phyloP scores from a whole-genome alignment of 2,113 vertebrate species.

The Protomyctophum bolini region DNA sequence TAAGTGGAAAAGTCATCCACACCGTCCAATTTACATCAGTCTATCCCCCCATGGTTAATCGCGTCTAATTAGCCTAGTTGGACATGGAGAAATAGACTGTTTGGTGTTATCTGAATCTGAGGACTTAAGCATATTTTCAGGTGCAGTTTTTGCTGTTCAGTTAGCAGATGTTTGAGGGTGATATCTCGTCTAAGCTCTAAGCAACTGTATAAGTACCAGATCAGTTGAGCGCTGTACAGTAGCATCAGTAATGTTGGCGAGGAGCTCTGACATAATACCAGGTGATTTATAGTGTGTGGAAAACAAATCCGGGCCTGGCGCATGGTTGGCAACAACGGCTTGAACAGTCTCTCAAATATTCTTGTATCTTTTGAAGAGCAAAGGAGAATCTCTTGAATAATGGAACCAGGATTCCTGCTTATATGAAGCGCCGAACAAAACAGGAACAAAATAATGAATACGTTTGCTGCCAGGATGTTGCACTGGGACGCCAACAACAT shows the following conservation, averaged over 20 bases:
- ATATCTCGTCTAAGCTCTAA: no score
- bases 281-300: conserved; percentile 83
- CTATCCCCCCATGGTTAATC: conserved; percentile 54
- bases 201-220: no score
- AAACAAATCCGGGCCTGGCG: conserved; percentile 53
- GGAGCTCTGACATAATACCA: conserved; percentile 65
- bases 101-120: no score
- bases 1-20: conserved; percentile 48
- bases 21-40: conserved; percentile 38
- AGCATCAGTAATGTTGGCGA: conserved; percentile 73
- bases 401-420: conserved; percentile 45
- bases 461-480: conserved; percentile 63
- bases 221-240: no score
- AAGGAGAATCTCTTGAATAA: conserved; percentile 62
- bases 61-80: conserved; percentile 32
- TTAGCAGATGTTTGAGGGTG: no score
- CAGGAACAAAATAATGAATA: conserved; percentile 74
- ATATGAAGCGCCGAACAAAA: conserved; percentile 66
- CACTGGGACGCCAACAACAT: conserved; percentile 48
- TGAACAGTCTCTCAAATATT: conserved; percentile 67
- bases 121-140: no score
- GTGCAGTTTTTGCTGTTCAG: no score
- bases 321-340: conserved; percentile 50
- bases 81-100: no score
- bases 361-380: conserved; percentile 53